Base-by-base conservation (phyloP, 37 sponge, comb jelly and placozoan species). In the Chondrosia reniformis region DNA sequence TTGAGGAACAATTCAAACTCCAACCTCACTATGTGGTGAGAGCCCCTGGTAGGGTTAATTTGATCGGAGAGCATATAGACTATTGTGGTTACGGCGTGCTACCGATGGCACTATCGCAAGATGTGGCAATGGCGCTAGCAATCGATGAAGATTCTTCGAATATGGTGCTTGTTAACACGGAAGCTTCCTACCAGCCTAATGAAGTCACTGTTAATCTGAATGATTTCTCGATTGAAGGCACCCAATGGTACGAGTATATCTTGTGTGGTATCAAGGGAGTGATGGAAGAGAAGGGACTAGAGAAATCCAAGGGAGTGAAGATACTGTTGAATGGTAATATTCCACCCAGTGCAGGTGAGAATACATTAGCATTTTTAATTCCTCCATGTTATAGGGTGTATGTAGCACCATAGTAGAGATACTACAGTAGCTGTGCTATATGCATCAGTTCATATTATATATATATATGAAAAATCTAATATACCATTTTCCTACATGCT, bases 21-120 rank as follows among this genome's bases (percentile, higher is more conserved):
- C 55, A 81, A 28, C 89, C 94, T n/a, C 63, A 84, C 34, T 90
- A 75, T 42, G 38, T 93, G 30, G 88, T 88, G 58, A 67, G 99
- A 27, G 96, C 99, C 3, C 99, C 99, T 19, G 99, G 99, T 3
- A 75, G 99, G 77, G 99, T 98, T 30, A 98, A 98, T 80, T 80
- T 98, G 73, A 98, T 98, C 13, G 99, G 99, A 25, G 99, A 98
- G 75, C 99, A 98, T 76, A 86, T 98, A 27, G 99, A 98, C 83
- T 98, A 98, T 83, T 92, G 81, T 32, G 99, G 99, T 15, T 98
- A 93, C 77, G 96, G 83, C 3, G 99, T 98, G 30, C 86, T 98
- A 4, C 99, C 99, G 27, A 98, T 95, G 86, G 93, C 99, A 8
- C 77, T 98, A 15, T 83, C 91, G 46, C 93, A 95, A 61, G 93